phyloP scores from a whole-genome alignment of 1,140 invertebrate species.

The Agrypnia vestita region DNA sequence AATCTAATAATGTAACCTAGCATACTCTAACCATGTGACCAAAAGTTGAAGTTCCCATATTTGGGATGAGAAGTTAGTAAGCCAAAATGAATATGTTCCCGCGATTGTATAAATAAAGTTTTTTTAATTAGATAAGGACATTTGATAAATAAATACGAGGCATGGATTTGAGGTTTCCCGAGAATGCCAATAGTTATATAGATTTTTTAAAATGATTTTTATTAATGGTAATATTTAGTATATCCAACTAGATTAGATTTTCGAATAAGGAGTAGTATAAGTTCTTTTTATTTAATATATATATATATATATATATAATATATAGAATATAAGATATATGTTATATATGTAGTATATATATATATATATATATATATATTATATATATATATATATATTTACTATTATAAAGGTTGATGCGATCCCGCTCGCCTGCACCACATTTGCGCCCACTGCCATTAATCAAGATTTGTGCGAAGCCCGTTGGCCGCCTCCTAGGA shows the following conservation, averaged over 20 bases:
- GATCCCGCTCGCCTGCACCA: not conserved
- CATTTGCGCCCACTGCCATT: slow-evolving; percentile 41
- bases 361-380: not conserved
- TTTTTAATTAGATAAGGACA: not conserved
- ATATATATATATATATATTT: not conserved
- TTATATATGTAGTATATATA: not conserved
- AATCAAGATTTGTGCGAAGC: slow-evolving; percentile 48
- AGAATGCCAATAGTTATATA: not conserved
- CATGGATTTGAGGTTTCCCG: not conserved
- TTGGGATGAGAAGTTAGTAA: not conserved
- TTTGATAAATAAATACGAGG: not conserved
- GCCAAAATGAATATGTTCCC: not conserved
- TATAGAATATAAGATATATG: too few species aligned
- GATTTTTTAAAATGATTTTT: not conserved
- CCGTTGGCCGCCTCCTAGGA: slow-evolving; percentile 41
- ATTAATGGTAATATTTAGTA: not conserved
- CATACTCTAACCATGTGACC: too few species aligned
- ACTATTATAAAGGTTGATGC: slow-evolving; percentile 8
- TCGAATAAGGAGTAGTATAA: not conserved
- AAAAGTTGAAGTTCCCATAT: too few species aligned
- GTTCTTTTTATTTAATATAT: not conserved
- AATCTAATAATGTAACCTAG: too few species aligned
- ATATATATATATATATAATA: too few species aligned
- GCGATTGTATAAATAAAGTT: not conserved
- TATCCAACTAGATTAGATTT: not conserved